A percentile compares a stretch with the other conserved stretches of the same genome.
Conservation (phyloP, 2,797 vertebrate species). For the Hozukius guyotensis region DNA sequence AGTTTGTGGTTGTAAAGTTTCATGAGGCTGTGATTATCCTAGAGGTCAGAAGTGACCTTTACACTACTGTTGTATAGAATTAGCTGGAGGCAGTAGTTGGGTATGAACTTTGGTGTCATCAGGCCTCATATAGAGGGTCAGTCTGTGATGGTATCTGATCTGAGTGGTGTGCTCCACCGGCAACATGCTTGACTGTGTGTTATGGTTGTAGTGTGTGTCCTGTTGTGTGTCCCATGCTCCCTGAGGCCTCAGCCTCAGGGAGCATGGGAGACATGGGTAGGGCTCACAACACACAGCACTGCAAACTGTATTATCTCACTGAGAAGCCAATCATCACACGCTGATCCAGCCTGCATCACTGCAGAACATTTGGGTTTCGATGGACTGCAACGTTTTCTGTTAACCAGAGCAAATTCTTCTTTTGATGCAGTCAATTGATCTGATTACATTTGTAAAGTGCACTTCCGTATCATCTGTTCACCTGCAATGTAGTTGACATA, state of each 20-base stretch:
- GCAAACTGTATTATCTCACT: slow-evolving; percentile 1
- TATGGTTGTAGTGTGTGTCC: not conserved
- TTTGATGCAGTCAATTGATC: not conserved
- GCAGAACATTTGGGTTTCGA: not conserved
- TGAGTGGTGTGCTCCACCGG: no score
- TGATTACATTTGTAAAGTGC: not conserved
- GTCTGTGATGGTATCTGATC: no score
- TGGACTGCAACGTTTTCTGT: not conserved
- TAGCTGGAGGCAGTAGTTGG: no score
- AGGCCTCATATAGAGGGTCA: no score
- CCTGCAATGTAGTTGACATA: not conserved
- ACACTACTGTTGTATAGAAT: no score
- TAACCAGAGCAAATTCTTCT: not conserved
- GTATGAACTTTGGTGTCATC: no score
- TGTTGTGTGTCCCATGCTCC: not conserved
- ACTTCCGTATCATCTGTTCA: not conserved
- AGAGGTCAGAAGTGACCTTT: no score
- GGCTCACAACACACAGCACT: not conserved
- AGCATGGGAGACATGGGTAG: not conserved
- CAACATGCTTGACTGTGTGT: not conserved
- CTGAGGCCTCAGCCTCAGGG: no score
- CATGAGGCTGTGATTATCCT: no score
- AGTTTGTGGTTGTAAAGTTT: not conserved
- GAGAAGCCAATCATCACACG: not conserved
- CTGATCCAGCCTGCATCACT: not conserved